phyloP scores from a whole-genome alignment of 2,888 invertebrate species.

The Latrodectus hesperus region DNA sequence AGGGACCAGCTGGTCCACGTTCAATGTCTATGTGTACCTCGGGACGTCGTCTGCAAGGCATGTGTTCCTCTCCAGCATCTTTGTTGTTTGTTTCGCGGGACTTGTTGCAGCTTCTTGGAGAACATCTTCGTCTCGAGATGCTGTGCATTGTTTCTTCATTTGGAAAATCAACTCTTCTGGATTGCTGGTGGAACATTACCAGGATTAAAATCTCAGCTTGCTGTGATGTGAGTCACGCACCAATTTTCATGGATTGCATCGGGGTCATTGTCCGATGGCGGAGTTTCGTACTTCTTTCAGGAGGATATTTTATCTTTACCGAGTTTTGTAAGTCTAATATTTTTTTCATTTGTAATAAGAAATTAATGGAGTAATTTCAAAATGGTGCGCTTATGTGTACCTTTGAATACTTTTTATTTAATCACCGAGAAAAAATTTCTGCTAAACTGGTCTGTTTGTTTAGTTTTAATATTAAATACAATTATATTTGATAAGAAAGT shows the following conservation, averaged over 20 bases:
- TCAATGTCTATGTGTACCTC: slow-evolving; percentile 44
- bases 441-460: too few relatives aligned
- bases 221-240: background rate
- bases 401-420: too few relatives aligned
- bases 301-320: background rate
- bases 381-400: too few relatives aligned
- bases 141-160: background rate
- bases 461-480: too few relatives aligned
- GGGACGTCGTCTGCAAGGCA: slow-evolving; percentile 36
- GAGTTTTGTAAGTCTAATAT: background rate
- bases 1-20: slow-evolving; percentile 58
- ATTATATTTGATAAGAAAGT: too few relatives aligned
- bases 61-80: slow-evolving; percentile 25
- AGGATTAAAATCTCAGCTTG: background rate
- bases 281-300: background rate
- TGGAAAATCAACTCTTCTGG: background rate
- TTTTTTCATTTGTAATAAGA: background rate
- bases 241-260: background rate
- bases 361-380: too few relatives aligned
- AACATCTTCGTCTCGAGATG: background rate
- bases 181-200: background rate
- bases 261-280: slow-evolving; percentile 42
- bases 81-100: slow-evolving; percentile 1
- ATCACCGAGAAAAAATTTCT: too few relatives aligned
- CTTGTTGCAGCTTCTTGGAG: background rate